Base-by-base conservation (phyloP, 2,797 vertebrate species). In the Crax fasciolata region DNA sequence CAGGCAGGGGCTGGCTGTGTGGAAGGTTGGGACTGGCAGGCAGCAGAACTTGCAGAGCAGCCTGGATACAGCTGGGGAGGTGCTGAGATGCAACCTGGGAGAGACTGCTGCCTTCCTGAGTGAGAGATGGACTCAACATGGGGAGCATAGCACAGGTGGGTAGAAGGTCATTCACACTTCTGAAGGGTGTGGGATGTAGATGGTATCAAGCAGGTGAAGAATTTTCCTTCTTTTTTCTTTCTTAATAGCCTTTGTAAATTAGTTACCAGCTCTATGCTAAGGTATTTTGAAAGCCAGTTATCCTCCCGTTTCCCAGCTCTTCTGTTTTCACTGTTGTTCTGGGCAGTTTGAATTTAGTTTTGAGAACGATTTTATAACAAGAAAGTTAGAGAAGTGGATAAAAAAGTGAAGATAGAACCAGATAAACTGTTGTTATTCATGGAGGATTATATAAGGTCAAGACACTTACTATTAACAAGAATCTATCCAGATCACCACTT, bases 81-180 rank as follows among this genome's bases (percentile, higher is more conserved):
- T 32, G 51, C 24, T 28, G 83, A 74, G 21, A 38, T 79, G 41
- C 38, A 44, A 3, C 17, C 38, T 13, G 8, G 48, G 55, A 62
- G 43, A 63, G 32, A 28, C 24, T 51, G 3, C 39, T 73, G 51
- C 38, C 39, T 51, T 68, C 62, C 4, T 58, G 71, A 80, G 67
- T 24, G 6, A 12, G 46, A 72, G 38, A 35, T 48, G 20, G 70
- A 30, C 12, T 41, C 19, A 9, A 41, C 35, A 24, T 74, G 71
- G 0, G 0, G 58, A 83, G 65, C 21, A 71, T 61, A 71, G 19
- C 41, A 54, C 10, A 3, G 19, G 6, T 38, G 1, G 0, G 18
- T 73, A 38, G 54, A 48, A 52, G 28, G 14, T 75, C 35, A 51
- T 28, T 32, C 32, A 5, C 7, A 10, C 23, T 74, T 21, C 72